Conservation (phyloP, 2,797 vertebrate species). For the Oophaga sylvatica region DNA sequence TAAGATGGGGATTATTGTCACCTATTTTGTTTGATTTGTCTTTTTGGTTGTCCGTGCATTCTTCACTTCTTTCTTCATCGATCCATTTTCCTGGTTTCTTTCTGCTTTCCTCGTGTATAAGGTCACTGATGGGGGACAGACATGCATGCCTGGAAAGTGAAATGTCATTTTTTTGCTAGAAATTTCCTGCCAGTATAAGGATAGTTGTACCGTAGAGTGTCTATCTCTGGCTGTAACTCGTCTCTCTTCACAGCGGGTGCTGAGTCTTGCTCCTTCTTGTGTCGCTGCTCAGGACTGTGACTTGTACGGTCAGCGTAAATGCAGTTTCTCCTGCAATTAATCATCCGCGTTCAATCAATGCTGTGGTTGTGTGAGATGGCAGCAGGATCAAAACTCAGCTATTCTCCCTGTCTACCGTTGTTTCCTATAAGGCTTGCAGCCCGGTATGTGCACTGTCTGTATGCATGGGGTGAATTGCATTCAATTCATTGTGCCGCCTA, state of each 20-base stretch:
- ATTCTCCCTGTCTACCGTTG: neutral
- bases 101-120: neutral
- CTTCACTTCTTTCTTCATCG: neutral
- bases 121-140: constrained; percentile 26
- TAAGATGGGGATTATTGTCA: neutral
- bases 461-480: constrained; percentile 11
- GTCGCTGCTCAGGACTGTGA: neutral
- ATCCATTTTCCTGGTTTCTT: neutral
- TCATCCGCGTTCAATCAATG: neutral
- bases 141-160: constrained; percentile 30
- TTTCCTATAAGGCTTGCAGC: neutral
- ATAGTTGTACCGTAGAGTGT: neutral
- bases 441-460: neutral
- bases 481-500: constrained; percentile 13
- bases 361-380: neutral
- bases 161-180: neutral
- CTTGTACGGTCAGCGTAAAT: neutral
- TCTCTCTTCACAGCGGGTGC: neutral
- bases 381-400: neutral
- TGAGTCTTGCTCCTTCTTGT: neutral
- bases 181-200: neutral
- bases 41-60: neutral
- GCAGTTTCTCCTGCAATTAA: neutral
- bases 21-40: neutral
- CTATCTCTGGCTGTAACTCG: neutral